A percentile compares a stretch with the other conserved stretches of the same genome.
Conservation (phyloP, 2,113 vertebrate species). For the Vombatus ursinus region DNA sequence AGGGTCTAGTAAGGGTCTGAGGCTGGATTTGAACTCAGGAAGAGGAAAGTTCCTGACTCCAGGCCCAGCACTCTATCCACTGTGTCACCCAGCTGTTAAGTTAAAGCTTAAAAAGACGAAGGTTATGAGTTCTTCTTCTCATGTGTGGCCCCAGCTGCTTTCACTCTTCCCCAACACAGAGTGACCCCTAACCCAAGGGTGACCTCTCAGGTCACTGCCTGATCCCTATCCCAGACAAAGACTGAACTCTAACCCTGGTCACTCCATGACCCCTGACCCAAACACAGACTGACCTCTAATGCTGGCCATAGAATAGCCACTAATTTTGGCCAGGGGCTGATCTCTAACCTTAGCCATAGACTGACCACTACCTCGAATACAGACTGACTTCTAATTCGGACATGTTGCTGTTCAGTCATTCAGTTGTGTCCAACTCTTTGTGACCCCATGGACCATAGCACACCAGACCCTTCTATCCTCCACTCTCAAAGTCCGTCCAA, state of each 20-base stretch:
- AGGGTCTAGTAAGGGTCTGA: background rate
- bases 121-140: too few species aligned
- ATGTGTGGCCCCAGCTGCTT: background rate
- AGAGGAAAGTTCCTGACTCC: background rate
- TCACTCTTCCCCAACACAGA: background rate
- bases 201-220: too few species aligned
- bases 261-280: background rate
- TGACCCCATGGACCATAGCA: background rate
- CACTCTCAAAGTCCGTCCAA: background rate
- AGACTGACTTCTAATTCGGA: background rate
- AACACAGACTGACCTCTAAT: background rate
- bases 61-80: background rate
- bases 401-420: background rate
- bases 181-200: background rate
- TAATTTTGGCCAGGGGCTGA: background rate
- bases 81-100: background rate
- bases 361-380: background rate
- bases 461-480: background rate
- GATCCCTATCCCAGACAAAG: too few species aligned
- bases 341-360: background rate
- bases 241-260: background rate
- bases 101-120: background rate
- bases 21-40: background rate
- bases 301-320: background rate
- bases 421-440: background rate